Conservation (phyloP, 2,888 invertebrate species). For the Timema cristinae region DNA sequence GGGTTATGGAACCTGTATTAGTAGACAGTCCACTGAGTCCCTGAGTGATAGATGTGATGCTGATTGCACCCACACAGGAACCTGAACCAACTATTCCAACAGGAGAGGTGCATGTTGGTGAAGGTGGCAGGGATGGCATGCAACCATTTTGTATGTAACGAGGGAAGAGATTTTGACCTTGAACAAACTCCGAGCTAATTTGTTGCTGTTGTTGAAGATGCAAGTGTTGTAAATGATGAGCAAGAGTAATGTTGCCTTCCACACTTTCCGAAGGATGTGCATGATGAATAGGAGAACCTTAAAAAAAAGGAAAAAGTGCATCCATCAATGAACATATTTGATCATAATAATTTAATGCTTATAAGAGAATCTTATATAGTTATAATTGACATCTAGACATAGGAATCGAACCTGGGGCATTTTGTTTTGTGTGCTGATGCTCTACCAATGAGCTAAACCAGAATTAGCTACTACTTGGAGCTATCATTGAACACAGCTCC, state of each 20-base stretch:
- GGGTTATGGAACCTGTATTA: conserved; percentile 64
- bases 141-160: too few species aligned
- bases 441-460: too few species aligned
- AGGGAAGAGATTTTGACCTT: conserved; percentile 16
- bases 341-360: too few species aligned
- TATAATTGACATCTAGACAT: too few species aligned
- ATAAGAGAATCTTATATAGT: too few species aligned
- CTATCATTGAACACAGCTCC: too few species aligned
- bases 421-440: too few species aligned
- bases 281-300: conserved; percentile 62
- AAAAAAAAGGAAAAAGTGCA: conserved; percentile 25
- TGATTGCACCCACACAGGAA: conserved; percentile 32
- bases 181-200: conserved; percentile 10
- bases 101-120: conserved; percentile 17
- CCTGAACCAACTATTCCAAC: background rate
- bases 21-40: conserved; percentile 72
- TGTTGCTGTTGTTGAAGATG: conserved; percentile 40
- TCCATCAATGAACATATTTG: too few species aligned
- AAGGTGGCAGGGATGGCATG: conserved; percentile 13
- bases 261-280: conserved; percentile 38
- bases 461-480: too few species aligned
- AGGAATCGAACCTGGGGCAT: too few species aligned
- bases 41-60: conserved; percentile 55
- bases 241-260: conserved; percentile 47
- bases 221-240: conserved; percentile 46